phyloP scores from a whole-genome alignment of 2,888 invertebrate species.

The Tachina fera region DNA sequence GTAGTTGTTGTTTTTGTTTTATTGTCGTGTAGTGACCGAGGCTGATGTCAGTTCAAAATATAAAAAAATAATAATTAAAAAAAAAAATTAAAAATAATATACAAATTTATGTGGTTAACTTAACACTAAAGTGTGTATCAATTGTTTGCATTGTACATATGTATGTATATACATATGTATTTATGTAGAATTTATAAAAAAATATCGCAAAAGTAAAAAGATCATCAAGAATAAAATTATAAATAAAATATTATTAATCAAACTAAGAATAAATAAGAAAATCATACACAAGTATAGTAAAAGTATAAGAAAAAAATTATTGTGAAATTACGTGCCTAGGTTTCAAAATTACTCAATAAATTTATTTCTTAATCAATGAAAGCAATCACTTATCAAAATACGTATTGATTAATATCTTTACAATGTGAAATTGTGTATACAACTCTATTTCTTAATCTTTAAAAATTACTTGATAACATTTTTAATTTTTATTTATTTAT shows the following conservation, averaged over 20 bases:
- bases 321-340: slow-evolving; percentile 22
- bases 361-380: neutral
- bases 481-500: neutral
- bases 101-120: slow-evolving; percentile 29
- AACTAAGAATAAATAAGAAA: slow-evolving; percentile 25
- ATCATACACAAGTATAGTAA: neutral
- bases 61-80: slow-evolving; percentile 13
- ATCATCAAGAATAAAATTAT: slow-evolving; percentile 1
- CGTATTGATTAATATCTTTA: neutral
- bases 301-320: neutral
- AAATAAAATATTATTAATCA: slow-evolving; percentile 46
- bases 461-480: neutral
- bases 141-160: neutral
- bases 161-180: neutral
- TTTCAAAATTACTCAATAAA: neutral
- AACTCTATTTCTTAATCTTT: neutral
- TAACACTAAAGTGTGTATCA: slow-evolving; percentile 12
- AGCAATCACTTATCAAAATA: neutral
- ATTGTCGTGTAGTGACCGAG: slow-evolving; percentile 42
- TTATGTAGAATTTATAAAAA: neutral
- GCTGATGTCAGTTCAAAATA: slow-evolving; percentile 61
- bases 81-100: slow-evolving; percentile 32
- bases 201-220: slow-evolving; percentile 7
- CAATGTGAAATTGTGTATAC: neutral
- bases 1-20: slow-evolving; percentile 22